Conservation (phyloP, 2,113 vertebrate genomes). For the Alethe castanea region DNA sequence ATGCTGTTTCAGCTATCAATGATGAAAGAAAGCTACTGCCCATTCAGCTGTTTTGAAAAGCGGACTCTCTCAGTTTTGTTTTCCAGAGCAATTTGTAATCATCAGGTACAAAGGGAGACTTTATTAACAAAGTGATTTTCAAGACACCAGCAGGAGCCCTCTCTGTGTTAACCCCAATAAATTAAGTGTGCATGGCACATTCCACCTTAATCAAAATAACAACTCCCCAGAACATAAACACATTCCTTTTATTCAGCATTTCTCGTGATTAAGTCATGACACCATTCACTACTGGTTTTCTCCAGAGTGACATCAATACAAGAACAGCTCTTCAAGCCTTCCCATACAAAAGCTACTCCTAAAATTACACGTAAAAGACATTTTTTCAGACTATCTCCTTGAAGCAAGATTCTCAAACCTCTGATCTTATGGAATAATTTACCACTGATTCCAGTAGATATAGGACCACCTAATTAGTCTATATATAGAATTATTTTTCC, state of each 20-base stretch:
- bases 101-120: background rate
- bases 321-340: background rate
- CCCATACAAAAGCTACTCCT: background rate
- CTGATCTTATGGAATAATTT: background rate
- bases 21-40: background rate
- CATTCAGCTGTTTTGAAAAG: background rate
- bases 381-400: background rate
- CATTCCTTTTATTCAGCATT: background rate
- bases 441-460: background rate
- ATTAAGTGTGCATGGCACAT: background rate
- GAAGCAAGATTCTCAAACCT: background rate
- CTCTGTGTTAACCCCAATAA: background rate
- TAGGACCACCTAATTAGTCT: background rate
- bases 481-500: background rate
- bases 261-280: background rate
- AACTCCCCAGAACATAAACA: slow-evolving; percentile 22
- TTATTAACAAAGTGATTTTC: background rate
- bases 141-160: background rate
- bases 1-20: background rate
- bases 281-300: background rate
- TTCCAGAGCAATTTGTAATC: background rate
- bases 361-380: accelerated
- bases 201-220: slow-evolving; percentile 20
- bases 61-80: accelerated
- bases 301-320: background rate